Evolutionary conservation across 2,113 vertebrate species (phyloP), one percentile per base, ranked within the genome.

Genomic region (Ictalurus furcatus): DNA sequence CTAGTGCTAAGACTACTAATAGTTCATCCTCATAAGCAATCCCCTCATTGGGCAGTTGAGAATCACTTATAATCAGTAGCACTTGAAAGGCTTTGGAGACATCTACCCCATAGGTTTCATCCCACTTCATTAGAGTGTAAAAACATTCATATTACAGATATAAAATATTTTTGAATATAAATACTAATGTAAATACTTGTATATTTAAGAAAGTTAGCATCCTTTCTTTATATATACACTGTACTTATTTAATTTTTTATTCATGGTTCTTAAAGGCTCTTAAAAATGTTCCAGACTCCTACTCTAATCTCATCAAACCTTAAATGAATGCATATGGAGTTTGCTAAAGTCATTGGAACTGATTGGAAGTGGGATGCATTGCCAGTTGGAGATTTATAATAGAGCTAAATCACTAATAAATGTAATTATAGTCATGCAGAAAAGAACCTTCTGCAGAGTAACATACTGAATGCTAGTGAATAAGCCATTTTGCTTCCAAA

Each of bases 381-480:
- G 81, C 81, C 81, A 84, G 59, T 25, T 84, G 58, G 81, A 63
- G 58, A 84, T 44, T 44, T 37, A 84, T 40, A 84, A 84, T 61
- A 2, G 9, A 83, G 58, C 56, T 83, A 40, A 83, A 83, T 84
- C 81, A 84, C 34, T 59, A 84, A 84, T 84, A 84, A 84, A 84
- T 28, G 58, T 63, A 84, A 84, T 84, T 84, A 84, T 28, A 63
- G 58, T 63, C 81, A 44, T 25, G 58, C 58, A 61, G 58, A 82
- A 81, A 84, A 84, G 8, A 37, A 23, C 34, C 11, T 63, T 28
- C 21, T 40, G 81, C 34, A 37, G 19, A 83, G 34, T 61, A 83
- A 83, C 5, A 4, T 16, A 40, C 58, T 25, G 59, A 37, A 84
- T 8, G 25, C 58, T 40, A 28, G 58, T 44, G 58, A 84, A 44